Evolutionary conservation across 2,113 vertebrate genomes (phyloP).

Genomic region (Rhombomys opimus): DNA sequence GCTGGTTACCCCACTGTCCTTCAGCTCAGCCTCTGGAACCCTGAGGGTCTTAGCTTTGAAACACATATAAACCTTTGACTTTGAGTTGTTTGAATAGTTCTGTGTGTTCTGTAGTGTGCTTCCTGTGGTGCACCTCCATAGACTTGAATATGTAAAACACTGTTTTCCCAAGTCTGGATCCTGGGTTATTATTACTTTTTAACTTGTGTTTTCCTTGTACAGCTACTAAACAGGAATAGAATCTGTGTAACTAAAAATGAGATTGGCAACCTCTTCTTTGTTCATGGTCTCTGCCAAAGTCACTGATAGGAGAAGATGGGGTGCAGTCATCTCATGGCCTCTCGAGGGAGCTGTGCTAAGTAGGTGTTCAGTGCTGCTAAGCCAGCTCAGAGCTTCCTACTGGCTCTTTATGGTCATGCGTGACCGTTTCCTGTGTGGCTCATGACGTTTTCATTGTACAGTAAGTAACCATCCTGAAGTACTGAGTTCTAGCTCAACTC

Average conservation of each 20-base stretch:
- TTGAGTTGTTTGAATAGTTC: neutral
- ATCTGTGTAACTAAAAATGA: neutral
- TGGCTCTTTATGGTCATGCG: fast-evolving
- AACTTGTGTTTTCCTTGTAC: neutral
- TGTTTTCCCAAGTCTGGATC: fast-evolving
- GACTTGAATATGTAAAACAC: no score
- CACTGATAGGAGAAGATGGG: no score
- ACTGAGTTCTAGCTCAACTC: neutral
- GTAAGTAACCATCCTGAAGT: neutral
- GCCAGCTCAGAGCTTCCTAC: neutral
- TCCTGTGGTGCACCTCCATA: fast-evolving
- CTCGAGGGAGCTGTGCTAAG: neutral
- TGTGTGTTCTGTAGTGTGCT: neutral
- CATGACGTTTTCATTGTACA: no score
- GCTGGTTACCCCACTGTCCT: fast-evolving
- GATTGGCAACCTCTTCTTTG: fast-evolving
- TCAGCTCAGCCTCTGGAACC: neutral
- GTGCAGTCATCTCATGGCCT: neutral
- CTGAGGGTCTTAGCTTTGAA: neutral
- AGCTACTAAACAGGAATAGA: neutral
- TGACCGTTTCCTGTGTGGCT: neutral
- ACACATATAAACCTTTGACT: neutral
- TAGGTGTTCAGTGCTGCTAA: neutral
- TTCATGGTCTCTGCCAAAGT: no score
- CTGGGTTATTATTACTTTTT: neutral